A percentile compares a stretch with the other conserved stretches of the same genome.
Evolutionary conservation across 2,888 invertebrate genomes (phyloP).

Genomic region (Epirrita christyi): DNA sequence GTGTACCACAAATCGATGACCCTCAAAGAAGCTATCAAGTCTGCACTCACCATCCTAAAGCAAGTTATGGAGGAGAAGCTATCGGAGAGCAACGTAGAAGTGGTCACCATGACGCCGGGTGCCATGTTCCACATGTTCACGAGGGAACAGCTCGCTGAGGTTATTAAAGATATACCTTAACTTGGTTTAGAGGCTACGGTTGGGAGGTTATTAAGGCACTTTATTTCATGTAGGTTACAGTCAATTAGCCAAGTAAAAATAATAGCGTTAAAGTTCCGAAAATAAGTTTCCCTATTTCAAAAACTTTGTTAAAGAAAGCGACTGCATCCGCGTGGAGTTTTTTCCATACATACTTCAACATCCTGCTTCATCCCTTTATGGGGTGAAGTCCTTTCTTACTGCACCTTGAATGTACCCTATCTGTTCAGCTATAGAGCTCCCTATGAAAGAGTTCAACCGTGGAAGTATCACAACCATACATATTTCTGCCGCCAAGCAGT

Average conservation of each 20-base stretch:
- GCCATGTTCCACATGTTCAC: conserved; percentile 95
- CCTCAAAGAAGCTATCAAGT: conserved; percentile 95
- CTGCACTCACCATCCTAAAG: conserved; percentile 96
- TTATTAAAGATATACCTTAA: conserved; percentile 91
- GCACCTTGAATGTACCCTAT: no score
- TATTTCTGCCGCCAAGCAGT: no score
- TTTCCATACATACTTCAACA: no score
- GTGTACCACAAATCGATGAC: conserved; percentile 94
- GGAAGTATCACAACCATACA: no score
- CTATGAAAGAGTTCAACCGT: no score
- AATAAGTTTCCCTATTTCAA: neutral
- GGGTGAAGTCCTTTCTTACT: no score
- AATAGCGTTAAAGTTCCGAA: neutral
- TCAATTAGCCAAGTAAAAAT: neutral
- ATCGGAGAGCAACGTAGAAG: conserved; percentile 98
- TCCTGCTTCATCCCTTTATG: no score
- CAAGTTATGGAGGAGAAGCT: conserved; percentile 99
- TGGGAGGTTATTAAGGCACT: conserved; percentile 11
- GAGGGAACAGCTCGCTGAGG: conserved; percentile 95
- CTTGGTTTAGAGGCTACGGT: conserved; percentile 29
- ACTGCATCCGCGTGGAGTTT: no score
- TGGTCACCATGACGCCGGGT: conserved; percentile 95
- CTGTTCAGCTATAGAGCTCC: no score
- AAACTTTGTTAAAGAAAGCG: neutral
- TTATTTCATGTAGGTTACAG: no score